Conservation (phyloP, 2,113 vertebrate species). For the Arvicanthis niloticus region DNA sequence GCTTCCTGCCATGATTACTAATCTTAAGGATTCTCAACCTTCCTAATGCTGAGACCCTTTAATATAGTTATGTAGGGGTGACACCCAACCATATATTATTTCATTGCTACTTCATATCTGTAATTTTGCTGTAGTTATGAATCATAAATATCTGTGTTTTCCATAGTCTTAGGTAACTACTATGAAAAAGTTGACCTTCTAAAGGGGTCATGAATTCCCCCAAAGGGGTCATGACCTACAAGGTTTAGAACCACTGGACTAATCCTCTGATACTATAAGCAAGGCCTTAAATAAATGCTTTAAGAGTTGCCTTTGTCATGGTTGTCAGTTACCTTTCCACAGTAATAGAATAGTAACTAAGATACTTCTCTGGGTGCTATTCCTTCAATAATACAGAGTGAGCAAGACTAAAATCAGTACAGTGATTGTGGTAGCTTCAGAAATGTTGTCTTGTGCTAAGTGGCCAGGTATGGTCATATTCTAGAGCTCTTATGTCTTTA, state of each 20-base stretch:
- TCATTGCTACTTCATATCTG: neutral
- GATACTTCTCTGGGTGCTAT: neutral
- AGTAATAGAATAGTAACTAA: neutral
- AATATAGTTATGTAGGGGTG: neutral
- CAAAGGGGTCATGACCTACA: too few relatives aligned
- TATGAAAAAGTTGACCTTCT: neutral
- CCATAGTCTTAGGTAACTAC: neutral
- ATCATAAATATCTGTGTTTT: neutral
- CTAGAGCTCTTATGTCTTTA: neutral
- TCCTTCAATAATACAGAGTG: neutral
- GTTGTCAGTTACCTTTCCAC: neutral
- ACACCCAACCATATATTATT: neutral
- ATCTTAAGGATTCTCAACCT: neutral
- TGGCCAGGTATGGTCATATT: neutral
- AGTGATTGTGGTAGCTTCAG: neutral
- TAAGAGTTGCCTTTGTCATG: neutral
- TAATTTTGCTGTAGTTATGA: neutral
- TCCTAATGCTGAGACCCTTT: neutral
- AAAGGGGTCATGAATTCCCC: too few relatives aligned
- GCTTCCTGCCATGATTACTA: neutral
- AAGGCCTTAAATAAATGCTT: neutral
- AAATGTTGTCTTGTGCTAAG: neutral
- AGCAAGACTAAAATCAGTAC: neutral
- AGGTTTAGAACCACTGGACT: neutral
- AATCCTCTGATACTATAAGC: neutral